Percentiles rank a stretch among this genome's conserved stretches.
These are phyloP conservation scores for Myrmophylax atrothorax DNA, from an alignment of 2,113 vertebrate species.

Conservation along the genomic window DNA sequence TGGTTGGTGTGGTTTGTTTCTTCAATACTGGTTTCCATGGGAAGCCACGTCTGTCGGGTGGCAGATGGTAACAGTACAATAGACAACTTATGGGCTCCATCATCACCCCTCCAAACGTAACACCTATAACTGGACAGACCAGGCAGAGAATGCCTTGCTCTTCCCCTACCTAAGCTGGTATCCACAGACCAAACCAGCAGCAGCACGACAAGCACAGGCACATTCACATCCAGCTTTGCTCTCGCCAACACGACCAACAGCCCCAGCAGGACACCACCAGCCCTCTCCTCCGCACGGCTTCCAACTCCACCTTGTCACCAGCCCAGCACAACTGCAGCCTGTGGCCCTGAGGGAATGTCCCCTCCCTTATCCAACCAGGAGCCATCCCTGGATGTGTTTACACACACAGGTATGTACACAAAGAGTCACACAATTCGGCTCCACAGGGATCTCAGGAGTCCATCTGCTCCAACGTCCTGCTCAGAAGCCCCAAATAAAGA, in stretches of 20 bases:
- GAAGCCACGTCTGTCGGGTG: not conserved
- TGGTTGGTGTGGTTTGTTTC: not conserved
- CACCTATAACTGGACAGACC: not conserved
- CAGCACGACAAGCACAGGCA: not conserved
- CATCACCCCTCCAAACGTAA: not conserved
- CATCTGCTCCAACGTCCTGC: not conserved
- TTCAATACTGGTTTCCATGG: not conserved
- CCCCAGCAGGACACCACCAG: not conserved
- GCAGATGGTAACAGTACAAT: not conserved
- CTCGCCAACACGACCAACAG: not conserved
- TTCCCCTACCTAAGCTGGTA: not conserved
- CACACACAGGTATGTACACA: fast-evolving
- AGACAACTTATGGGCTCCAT: not conserved
- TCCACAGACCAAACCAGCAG: not conserved
- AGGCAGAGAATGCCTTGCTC: not conserved
- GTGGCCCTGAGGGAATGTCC: not conserved
- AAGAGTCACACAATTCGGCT: fast-evolving
- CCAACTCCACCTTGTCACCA: not conserved
- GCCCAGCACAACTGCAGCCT: not conserved
- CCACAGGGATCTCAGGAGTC: not conserved
- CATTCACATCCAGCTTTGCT: not conserved
- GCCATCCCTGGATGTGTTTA: not conserved
- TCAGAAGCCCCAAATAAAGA: not conserved
- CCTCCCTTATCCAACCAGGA: not conserved
- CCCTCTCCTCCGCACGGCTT: not conserved